Evolutionary conservation across 2,797 vertebrate genomes (phyloP).

Genomic region (Gymnodraco acuticeps): DNA sequence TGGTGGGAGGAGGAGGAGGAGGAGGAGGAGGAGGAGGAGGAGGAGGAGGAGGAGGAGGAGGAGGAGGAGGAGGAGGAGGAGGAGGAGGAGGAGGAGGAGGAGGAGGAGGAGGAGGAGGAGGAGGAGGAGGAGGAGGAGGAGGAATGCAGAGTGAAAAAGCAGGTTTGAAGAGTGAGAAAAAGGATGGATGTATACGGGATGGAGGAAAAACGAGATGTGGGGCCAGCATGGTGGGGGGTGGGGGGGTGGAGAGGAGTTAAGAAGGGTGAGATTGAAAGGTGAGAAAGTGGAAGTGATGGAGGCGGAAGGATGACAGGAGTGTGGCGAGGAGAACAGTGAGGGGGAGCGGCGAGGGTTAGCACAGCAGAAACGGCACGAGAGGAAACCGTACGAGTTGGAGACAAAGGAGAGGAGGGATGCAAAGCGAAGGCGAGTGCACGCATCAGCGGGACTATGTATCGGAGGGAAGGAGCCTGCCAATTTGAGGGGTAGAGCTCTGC

Average conservation of each 20-base stretch:
- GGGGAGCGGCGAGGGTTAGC: slow-evolving; percentile 18
- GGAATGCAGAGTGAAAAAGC: slow-evolving; percentile 19
- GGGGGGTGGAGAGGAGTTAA: slow-evolving; percentile 13
- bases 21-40: neutral
- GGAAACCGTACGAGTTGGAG: slow-evolving; percentile 41
- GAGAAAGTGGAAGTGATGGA: slow-evolving; percentile 37
- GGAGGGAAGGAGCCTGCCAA: slow-evolving; percentile 49
- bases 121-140: neutral
- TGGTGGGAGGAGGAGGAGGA: slow-evolving; percentile 29
- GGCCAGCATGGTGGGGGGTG: neutral
- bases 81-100: neutral
- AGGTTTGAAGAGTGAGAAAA: slow-evolving; percentile 23
- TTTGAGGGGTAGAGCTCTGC: slow-evolving; percentile 48
- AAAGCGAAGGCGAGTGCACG: slow-evolving; percentile 63
- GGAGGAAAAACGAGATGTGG: neutral
- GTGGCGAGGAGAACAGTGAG: slow-evolving; percentile 26
- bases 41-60: neutral
- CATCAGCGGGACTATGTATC: slow-evolving; percentile 51
- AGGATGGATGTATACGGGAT: neutral
- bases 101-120: neutral
- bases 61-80: neutral
- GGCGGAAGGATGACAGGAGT: slow-evolving; percentile 11
- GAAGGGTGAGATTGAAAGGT: slow-evolving; percentile 33
- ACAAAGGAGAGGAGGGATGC: slow-evolving; percentile 61
- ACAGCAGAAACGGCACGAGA: slow-evolving; percentile 17